Conservation (phyloP, 2,888 invertebrate species). For the Parnassius smintheus region DNA sequence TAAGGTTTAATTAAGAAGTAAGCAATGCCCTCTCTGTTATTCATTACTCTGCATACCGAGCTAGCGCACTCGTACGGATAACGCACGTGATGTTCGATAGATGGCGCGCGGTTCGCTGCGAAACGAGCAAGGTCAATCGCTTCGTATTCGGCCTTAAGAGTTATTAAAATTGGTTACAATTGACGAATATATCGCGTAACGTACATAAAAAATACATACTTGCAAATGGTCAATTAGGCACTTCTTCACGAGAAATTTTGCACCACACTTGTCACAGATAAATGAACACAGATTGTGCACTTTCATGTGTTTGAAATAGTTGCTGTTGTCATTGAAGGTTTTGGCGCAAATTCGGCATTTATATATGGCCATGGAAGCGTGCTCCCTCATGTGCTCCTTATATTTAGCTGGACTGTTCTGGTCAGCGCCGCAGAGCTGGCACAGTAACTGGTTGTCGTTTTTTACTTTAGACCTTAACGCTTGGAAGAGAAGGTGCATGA, state of each 20-base stretch:
- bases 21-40: too few relatives aligned
- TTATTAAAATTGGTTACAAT: too few relatives aligned
- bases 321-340: conserved; percentile 63
- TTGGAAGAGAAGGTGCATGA: conserved; percentile 57
- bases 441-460: conserved; percentile 20
- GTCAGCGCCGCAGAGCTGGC: conserved; percentile 43
- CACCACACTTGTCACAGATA: conserved; percentile 52
- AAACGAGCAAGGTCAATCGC: too few relatives aligned
- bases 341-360: conserved; percentile 56
- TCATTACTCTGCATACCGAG: too few relatives aligned
- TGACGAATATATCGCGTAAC: too few relatives aligned
- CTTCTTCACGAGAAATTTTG: conserved; percentile 50
- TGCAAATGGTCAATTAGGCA: conserved; percentile 48
- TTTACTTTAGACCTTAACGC: conserved; percentile 36
- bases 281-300: conserved; percentile 49
- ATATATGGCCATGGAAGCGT: conserved; percentile 53
- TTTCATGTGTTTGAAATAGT: conserved; percentile 69
- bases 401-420: conserved; percentile 30
- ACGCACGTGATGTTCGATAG: too few relatives aligned
- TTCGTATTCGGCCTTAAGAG: too few relatives aligned
- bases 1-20: too few relatives aligned
- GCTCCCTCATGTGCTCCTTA: conserved; percentile 58
- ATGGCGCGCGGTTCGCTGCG: too few relatives aligned
- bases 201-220: conserved; percentile 35
- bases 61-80: too few relatives aligned